Percentiles rank a stretch among this genome's conserved stretches.
phyloP scores from a whole-genome alignment of 2,888 invertebrate species.

The Platycnemis pennipes region DNA sequence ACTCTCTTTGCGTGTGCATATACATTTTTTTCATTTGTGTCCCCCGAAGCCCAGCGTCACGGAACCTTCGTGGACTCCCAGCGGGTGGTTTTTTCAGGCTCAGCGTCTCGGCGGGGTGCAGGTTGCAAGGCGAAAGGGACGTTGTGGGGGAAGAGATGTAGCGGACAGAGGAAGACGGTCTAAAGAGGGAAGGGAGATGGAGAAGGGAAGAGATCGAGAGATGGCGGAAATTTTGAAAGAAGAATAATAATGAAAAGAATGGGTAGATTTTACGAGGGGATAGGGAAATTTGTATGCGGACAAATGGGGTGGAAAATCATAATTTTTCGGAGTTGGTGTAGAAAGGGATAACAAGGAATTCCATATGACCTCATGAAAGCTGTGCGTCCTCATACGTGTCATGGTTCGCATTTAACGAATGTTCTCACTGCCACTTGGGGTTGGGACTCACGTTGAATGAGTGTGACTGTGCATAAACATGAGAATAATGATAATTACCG shows the following conservation, averaged over 20 bases:
- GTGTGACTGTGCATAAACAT: background rate
- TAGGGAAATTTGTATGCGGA: conserved; percentile 36
- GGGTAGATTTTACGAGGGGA: conserved; percentile 35
- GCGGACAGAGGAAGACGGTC: background rate
- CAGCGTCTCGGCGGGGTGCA: conserved; percentile 28
- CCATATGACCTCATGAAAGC: conserved; percentile 16
- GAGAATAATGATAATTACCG: background rate
- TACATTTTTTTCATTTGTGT: conserved; percentile 41
- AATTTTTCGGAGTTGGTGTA: background rate
- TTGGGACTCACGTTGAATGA: background rate
- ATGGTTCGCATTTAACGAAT: background rate
- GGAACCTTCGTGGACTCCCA: conserved; percentile 35
- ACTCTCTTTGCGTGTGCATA: conserved; percentile 42
- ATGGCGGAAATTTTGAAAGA: conserved; percentile 2
- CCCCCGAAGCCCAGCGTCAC: conserved; percentile 59
- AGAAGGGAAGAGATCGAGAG: background rate
- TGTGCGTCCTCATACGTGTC: background rate
- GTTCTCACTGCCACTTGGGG: background rate
- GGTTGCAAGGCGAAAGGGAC: background rate
- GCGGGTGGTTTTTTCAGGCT: conserved; percentile 40
- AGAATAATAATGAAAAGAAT: background rate
- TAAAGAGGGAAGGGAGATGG: background rate
- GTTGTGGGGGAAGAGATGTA: background rate
- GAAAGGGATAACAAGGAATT: background rate
- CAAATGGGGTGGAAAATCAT: conserved; percentile 26